phyloP scores from a whole-genome alignment of 2,113 vertebrate species.

The Sturnus vulgaris region DNA sequence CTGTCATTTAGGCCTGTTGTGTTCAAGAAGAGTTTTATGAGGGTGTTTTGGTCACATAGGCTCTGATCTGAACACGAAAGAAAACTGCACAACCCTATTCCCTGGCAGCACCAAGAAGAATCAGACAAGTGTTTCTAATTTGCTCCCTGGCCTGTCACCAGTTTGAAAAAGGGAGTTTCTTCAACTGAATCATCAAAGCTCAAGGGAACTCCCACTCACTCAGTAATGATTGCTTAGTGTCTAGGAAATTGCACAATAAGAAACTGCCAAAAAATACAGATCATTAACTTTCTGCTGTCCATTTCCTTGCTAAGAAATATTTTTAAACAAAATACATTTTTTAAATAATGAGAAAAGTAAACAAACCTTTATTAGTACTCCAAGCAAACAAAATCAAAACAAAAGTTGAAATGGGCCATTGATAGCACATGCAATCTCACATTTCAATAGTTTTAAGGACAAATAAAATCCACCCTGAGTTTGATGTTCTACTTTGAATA shows the following conservation, averaged over 20 bases:
- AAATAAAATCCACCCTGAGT: background rate
- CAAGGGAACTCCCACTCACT: background rate
- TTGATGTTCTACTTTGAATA: background rate
- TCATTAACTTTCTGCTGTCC: background rate
- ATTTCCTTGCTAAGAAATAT: background rate
- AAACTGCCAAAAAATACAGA: background rate
- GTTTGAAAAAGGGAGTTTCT: constrained; percentile 2
- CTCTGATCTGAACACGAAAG: background rate
- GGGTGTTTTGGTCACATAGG: background rate
- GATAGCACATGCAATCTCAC: background rate
- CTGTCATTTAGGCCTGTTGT: background rate
- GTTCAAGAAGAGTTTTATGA: background rate
- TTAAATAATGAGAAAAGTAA: background rate
- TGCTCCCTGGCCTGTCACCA: background rate
- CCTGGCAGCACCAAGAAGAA: background rate
- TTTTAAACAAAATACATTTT: background rate
- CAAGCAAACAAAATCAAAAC: background rate
- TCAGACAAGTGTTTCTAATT: background rate
- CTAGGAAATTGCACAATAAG: background rate
- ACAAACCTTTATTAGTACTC: background rate
- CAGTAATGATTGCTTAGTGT: background rate
- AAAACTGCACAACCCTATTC: background rate
- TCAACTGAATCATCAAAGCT: background rate
- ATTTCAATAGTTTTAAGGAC: background rate
- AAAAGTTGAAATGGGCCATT: background rate